Evolutionary conservation across 2,113 vertebrate species (phyloP), one percentile per base, ranked within the genome.

Genomic region (Mus spicilegus): DNA sequence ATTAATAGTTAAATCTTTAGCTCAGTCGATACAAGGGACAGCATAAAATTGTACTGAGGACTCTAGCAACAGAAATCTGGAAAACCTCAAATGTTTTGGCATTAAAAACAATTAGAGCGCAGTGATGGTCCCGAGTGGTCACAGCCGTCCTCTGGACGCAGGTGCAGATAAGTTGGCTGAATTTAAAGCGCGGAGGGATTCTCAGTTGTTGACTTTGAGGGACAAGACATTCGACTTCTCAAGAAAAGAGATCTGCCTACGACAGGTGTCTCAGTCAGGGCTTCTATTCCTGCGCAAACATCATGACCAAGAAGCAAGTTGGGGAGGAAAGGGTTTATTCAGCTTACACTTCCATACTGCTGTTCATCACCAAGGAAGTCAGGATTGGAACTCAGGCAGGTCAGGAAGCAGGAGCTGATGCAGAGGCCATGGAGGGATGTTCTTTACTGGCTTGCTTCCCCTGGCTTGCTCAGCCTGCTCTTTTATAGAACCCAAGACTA

Each of bases 1-100:
- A 97, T 93, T 93, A 97, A 98, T 26, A 97, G 94, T 87, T 89
- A 96, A 73, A 93, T 95, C 95, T 96, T 95, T 91, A 98, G 39
- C 94, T 65, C 58, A 78, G 81, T 94, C 95, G 73, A 95, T 97
- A 96, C 19, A 81, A 94, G 97, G 72, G 61, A 78, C 7, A 0
- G 9, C 89, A 77, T 70, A 97, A 96, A 95, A 97, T 4, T 80
- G 39, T 90, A 96, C 61, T 73, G 58, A 96, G 30, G 67, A 93
- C 36, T 96, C 94, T 90, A 24, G 85, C 9, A 61, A 73, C 5
- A 96, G 73, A 96, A 91, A 94, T 49, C 82, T 89, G 51, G 72
- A 91, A 87, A 95, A 73, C 24, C 80, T 96, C 70, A 90, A 90
- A 58, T 82, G 76, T 9, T 90, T 69, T 81, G 80, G 81, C 63